These are phyloP conservation scores for Cephalotes varians DNA, from an alignment of 2,888 invertebrate genomes.

Conservation along the genomic window DNA sequence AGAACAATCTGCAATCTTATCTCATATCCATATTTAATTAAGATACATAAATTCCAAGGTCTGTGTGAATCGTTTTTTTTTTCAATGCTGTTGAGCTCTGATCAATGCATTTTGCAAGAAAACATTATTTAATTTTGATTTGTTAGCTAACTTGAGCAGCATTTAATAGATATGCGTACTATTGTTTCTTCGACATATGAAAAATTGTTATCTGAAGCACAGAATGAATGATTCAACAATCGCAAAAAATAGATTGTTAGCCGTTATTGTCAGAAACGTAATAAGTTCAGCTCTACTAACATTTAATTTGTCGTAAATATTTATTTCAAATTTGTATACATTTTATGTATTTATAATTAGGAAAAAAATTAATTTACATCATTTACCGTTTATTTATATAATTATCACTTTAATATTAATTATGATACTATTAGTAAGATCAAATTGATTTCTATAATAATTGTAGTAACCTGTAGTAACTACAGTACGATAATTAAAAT, in stretches of 20 bases:
- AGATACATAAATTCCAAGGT: constrained; percentile 25
- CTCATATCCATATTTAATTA: constrained; percentile 61
- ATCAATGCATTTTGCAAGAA: background rate
- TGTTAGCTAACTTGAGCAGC: background rate
- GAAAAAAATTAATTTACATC: background rate
- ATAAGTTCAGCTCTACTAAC: background rate
- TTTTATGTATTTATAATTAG: background rate
- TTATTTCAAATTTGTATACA: background rate
- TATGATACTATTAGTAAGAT: background rate
- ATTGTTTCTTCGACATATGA: background rate
- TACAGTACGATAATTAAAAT: background rate
- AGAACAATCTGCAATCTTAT: constrained; percentile 53
- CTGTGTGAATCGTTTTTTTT: background rate
- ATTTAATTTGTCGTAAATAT: background rate
- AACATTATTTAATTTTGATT: constrained; percentile 3
- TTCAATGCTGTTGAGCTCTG: background rate
- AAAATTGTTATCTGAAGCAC: background rate
- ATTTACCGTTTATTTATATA: background rate
- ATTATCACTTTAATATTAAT: background rate
- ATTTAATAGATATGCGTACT: background rate
- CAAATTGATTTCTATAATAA: background rate
- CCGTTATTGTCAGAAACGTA: background rate
- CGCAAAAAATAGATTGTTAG: background rate
- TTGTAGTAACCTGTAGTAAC: background rate
- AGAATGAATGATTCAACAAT: background rate